Conservation (phyloP, 2,888 invertebrate genomes). For the Onchidella celtica region DNA sequence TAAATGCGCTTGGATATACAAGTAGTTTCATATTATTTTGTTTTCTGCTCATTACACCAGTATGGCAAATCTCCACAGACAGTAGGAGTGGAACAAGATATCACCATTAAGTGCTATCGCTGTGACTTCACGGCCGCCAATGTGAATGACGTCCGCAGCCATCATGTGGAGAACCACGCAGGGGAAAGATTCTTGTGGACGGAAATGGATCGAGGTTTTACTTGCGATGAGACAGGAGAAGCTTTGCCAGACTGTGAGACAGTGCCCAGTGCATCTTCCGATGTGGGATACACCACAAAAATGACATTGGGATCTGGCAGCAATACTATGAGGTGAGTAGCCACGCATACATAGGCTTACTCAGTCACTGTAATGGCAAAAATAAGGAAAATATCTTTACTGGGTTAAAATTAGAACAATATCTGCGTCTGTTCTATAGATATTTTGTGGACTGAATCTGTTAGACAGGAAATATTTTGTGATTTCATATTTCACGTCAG, state of each 20-base stretch:
- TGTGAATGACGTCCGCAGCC: slow-evolving; percentile 36
- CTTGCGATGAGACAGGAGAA: slow-evolving; percentile 47
- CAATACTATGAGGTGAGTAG: slow-evolving; percentile 42
- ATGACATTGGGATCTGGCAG: slow-evolving; percentile 41
- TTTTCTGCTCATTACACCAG: too few relatives aligned
- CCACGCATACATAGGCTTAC: too few relatives aligned
- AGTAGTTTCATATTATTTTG: too few relatives aligned
- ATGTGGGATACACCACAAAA: slow-evolving; percentile 46
- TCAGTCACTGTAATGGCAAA: too few relatives aligned
- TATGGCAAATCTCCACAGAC: slow-evolving; percentile 41
- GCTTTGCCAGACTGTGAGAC: slow-evolving; percentile 49
- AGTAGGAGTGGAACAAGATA: slow-evolving; percentile 24
- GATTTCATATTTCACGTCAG: too few relatives aligned
- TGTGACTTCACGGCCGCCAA: slow-evolving; percentile 40
- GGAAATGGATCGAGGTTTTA: slow-evolving; percentile 49
- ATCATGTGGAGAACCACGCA: slow-evolving; percentile 44
- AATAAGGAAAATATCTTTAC: too few relatives aligned
- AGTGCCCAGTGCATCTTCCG: slow-evolving; percentile 36
- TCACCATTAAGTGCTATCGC: slow-evolving; percentile 47
- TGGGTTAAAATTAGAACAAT: background rate
- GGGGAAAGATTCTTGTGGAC: slow-evolving; percentile 48
- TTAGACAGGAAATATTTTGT: too few relatives aligned
- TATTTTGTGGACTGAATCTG: too few relatives aligned
- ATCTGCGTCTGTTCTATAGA: too few relatives aligned
- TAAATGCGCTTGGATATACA: too few relatives aligned